Percentiles rank a stretch among this genome's conserved stretches.
These are phyloP conservation scores for Clarias macrocephalus DNA, from an alignment of 2,113 vertebrate species.

Conservation along the genomic window DNA sequence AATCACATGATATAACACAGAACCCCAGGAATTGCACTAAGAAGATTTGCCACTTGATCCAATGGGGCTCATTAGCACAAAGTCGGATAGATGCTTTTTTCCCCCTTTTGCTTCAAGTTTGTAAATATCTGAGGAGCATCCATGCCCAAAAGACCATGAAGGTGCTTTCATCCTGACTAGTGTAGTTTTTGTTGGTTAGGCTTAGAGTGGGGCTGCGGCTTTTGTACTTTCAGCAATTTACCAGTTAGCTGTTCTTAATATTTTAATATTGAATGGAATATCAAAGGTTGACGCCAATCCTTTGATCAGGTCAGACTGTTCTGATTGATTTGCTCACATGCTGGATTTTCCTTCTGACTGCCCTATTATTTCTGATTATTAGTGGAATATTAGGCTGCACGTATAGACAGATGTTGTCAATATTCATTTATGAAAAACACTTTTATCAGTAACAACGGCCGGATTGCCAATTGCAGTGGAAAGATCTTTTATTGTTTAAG, in stretches of 20 bases:
- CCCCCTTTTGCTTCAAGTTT: not conserved
- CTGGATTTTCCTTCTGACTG: too few species aligned
- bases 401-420: too few species aligned
- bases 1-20: conserved; percentile 25
- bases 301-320: too few species aligned
- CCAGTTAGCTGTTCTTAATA: conserved; percentile 5
- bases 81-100: not conserved
- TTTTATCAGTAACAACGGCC: too few species aligned
- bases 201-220: not conserved
- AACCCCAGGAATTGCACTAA: conserved; percentile 11
- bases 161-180: not conserved
- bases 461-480: not conserved
- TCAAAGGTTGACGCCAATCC: too few species aligned
- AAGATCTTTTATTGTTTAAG: not conserved
- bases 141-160: not conserved
- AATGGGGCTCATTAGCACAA: conserved; percentile 20
- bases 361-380: too few species aligned
- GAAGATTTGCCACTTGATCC: conserved; percentile 41
- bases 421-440: too few species aligned
- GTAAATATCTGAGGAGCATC: not conserved
- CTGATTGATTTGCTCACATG: too few species aligned
- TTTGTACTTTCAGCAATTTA: not conserved
- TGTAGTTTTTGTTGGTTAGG: not conserved
- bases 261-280: too few species aligned
- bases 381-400: too few species aligned